A percentile compares a stretch with the other conserved stretches of the same genome.
Evolutionary conservation across 2,888 invertebrate genomes (phyloP).

Genomic region (Parapristionchus giblindavisi): DNA sequence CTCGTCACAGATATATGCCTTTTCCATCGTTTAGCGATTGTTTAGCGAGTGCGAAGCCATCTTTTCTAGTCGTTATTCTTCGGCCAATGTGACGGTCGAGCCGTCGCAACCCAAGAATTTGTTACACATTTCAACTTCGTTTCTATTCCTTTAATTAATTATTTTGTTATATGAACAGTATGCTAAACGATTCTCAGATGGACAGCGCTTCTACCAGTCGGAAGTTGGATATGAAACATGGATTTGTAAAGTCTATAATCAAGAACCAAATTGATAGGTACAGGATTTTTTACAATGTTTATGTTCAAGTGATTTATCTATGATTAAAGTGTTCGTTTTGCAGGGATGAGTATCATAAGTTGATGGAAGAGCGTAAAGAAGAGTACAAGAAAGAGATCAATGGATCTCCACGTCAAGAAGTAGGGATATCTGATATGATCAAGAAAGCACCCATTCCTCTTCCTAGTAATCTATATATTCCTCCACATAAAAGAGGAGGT

Average conservation of each 20-base stretch:
- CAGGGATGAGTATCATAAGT: slow-evolving; percentile 55
- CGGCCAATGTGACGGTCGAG: too few relatives aligned
- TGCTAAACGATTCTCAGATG: too few relatives aligned
- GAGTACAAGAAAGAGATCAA: slow-evolving; percentile 38
- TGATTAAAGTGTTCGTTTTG: not conserved
- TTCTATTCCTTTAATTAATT: too few relatives aligned
- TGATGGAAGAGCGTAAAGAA: slow-evolving; percentile 50
- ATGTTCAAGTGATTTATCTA: not conserved
- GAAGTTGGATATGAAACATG: slow-evolving; percentile 54
- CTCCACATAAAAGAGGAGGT: slow-evolving; percentile 46
- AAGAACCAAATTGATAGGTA: slow-evolving; percentile 57
- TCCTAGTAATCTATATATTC: slow-evolving; percentile 43
- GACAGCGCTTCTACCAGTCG: slow-evolving; percentile 10
- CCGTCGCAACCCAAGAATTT: too few relatives aligned
- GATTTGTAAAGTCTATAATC: slow-evolving; percentile 55
- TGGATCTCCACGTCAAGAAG: slow-evolving; percentile 6
- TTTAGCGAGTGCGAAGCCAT: too few relatives aligned
- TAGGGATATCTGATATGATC: not conserved
- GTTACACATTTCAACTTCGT: too few relatives aligned
- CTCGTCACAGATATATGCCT: too few relatives aligned
- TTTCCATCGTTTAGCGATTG: too few relatives aligned
- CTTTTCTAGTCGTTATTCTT: too few relatives aligned
- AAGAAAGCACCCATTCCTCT: not conserved
- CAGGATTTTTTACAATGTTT: not conserved
- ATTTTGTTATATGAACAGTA: too few relatives aligned